Percentiles rank a stretch among this genome's conserved stretches.
phyloP scores from a whole-genome alignment of 2,113 vertebrate species.

The Anarhynchus alexandrinus region DNA sequence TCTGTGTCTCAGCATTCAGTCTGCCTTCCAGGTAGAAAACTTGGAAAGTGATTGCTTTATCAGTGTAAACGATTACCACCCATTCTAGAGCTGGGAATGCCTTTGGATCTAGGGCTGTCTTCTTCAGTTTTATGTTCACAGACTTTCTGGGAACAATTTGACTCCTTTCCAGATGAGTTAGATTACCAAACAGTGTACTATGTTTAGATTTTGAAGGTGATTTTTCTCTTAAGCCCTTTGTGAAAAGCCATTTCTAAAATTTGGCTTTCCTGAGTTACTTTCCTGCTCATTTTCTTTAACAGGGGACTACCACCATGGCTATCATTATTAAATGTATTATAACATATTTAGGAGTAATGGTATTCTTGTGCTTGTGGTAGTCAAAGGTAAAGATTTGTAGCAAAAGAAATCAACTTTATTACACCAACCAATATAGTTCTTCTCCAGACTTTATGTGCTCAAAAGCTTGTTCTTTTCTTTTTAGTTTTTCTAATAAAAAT shows the following conservation, averaged over 20 bases:
- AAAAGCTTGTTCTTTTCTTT: background rate
- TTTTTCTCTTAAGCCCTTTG: background rate
- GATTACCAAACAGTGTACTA: background rate
- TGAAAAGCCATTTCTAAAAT: background rate
- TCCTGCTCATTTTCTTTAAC: background rate
- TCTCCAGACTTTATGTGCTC: background rate
- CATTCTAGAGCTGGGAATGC: background rate
- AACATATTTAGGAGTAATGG: background rate
- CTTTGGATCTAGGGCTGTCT: background rate
- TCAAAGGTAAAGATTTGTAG: background rate
- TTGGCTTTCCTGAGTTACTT: background rate
- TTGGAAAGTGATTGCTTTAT: background rate
- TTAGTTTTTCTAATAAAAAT: background rate
- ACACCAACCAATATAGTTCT: background rate
- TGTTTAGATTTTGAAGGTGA: background rate
- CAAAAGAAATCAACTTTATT: background rate
- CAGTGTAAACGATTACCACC: accelerated
- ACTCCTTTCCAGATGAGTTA: background rate
- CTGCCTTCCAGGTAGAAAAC: background rate
- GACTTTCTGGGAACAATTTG: background rate
- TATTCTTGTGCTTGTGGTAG: background rate
- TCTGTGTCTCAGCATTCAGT: background rate
- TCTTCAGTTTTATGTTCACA: background rate
- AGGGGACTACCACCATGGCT: background rate
- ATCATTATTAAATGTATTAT: background rate